A percentile compares a stretch with the other conserved stretches of the same genome.
Conservation (phyloP, 2,888 invertebrate genomes). For the Syritta pipiens region DNA sequence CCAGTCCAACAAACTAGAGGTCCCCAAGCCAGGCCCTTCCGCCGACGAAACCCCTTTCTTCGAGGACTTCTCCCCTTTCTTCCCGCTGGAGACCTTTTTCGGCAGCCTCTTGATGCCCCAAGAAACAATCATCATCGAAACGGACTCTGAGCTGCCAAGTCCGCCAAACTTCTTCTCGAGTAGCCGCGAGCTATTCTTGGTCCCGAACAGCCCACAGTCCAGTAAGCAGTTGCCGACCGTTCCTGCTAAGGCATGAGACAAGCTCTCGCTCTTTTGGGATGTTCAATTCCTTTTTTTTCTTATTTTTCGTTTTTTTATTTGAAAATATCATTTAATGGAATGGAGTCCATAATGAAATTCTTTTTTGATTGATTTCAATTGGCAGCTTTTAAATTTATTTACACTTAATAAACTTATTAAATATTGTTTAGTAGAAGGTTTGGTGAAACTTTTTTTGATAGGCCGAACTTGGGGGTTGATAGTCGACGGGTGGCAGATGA, state of each 20-base stretch:
- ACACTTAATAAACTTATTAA: conserved; percentile 3
- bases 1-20: background rate
- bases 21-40: background rate
- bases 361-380: background rate
- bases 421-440: too few relatives aligned
- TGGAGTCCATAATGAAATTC: too few relatives aligned
- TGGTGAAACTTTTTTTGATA: too few relatives aligned
- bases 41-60: conserved; percentile 5
- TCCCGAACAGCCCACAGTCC: background rate
- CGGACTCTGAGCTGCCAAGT: background rate
- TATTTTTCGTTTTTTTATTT: too few relatives aligned
- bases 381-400: background rate
- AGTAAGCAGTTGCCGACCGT: too few relatives aligned
- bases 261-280: too few relatives aligned
- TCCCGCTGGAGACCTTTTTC: conserved; percentile 9
- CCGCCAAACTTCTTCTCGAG: background rate
- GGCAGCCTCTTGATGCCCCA: background rate
- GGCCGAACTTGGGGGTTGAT: too few relatives aligned
- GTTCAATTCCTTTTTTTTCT: too few relatives aligned
- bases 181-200: background rate
- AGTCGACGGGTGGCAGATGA: too few relatives aligned
- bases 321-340: too few relatives aligned
- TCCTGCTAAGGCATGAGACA: too few relatives aligned
- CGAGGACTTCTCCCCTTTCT: conserved; percentile 20
- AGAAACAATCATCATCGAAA: conserved; percentile 18